A percentile compares a stretch with the other conserved stretches of the same genome.
Evolutionary conservation across 2,797 vertebrate species (phyloP).

Genomic region (Sebastes wilsoni): DNA sequence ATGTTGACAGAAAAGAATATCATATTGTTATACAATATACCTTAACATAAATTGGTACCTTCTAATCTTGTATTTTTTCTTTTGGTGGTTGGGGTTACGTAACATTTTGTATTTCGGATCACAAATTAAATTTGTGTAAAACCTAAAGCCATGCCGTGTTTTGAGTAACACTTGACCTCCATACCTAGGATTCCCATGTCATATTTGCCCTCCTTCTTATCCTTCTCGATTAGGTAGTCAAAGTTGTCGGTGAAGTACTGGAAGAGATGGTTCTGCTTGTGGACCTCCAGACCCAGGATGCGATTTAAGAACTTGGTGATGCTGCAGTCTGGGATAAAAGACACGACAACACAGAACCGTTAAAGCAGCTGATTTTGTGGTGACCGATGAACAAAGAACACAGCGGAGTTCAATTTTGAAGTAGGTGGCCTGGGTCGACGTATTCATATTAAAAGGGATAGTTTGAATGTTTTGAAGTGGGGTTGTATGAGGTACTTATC

Average conservation of each 20-base stretch:
- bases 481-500: background rate
- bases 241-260: slow-evolving; percentile 99
- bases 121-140: background rate
- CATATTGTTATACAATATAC: too few species aligned
- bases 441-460: background rate
- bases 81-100: background rate
- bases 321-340: slow-evolving; percentile 88
- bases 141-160: accelerated
- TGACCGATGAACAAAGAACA: background rate
- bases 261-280: slow-evolving; percentile 97
- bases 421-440: background rate
- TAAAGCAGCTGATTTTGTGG: background rate
- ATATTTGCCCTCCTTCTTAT: slow-evolving; percentile 99
- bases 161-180: background rate
- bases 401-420: background rate
- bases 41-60: too few species aligned
- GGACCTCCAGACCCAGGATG: slow-evolving; percentile 96
- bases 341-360: background rate
- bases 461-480: background rate
- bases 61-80: background rate
- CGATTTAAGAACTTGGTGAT: slow-evolving; percentile 99
- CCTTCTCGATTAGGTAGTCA: slow-evolving; percentile 94
- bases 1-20: too few species aligned
- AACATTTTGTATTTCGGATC: background rate
- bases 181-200: slow-evolving; percentile 99